Base-by-base conservation (phyloP, 2,113 vertebrate species). In the Dicaeum eximium region DNA sequence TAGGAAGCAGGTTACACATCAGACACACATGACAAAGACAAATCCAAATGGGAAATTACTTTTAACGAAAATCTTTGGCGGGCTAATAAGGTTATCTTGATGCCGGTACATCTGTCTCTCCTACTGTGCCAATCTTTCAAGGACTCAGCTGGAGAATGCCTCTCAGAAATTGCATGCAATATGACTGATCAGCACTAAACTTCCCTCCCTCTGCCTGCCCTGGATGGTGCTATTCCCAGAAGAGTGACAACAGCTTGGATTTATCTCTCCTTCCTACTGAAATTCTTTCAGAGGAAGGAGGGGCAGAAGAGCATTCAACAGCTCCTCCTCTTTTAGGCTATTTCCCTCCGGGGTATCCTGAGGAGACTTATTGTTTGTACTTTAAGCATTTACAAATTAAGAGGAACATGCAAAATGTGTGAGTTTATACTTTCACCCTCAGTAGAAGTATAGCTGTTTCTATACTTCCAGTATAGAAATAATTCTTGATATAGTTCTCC, bases 41-140 rank as follows among this genome's bases (percentile, higher is more conserved):
- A 80, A 94, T 89, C 53, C 73, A 91, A 93, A 89, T n/a, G 65
- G 72, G 60, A 92, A 93, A 91, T 82, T 51, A 88, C n/a, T 94
- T 87, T 33, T 84, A 94, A 91, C 0, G 2, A 87, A 88, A 95
- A 88, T 72, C 51, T 71, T 88, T 64, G 69, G 45, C 9, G 6
- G 7, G 31, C 44, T 90, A 88, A 73, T 79, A 79, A 84, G 60
- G 31, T 94, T 82, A 72, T 88, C 88, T 77, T 69, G 54, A 91
- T 80, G 73, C 35, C 13, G 4, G 51, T 62, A 70, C 65, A 90
- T 78, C 75, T 83, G 64, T 71, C 48, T 92, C 62, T 80, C 92
- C 88, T 80, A 47, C 31, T 37, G 47, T 92, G 80, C 56, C 88
- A 90, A 6, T 54, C 72, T 88, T 90, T 90, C 86, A 92, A 92